Conservation (phyloP, 1,140 invertebrate species). For the Bombus pyrosoma region DNA sequence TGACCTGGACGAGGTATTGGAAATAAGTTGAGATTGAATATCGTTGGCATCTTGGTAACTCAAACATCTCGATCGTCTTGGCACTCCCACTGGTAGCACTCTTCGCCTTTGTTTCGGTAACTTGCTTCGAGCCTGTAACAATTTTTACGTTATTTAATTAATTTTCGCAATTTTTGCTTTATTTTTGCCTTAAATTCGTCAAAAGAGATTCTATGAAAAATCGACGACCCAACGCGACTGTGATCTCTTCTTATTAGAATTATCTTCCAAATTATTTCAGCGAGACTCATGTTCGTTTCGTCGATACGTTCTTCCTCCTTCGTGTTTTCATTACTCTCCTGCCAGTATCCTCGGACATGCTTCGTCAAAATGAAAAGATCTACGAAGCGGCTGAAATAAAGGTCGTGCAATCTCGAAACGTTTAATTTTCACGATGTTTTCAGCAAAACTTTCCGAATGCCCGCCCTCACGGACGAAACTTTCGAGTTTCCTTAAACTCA, state of each 20-base stretch:
- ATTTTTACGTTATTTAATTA: neutral
- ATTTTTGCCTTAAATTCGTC: no score
- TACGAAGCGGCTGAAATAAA: neutral
- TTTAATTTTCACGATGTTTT: conserved; percentile 27
- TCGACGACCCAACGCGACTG: no score
- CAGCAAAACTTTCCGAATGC: conserved; percentile 5
- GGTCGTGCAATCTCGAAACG: neutral
- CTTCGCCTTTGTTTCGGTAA: conserved; percentile 92
- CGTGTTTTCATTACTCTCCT: neutral
- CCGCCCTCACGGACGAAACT: neutral
- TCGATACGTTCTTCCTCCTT: neutral
- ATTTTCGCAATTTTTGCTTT: no score
- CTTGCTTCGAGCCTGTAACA: conserved; percentile 91
- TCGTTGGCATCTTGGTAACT: conserved; percentile 44
- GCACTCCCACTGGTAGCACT: conserved; percentile 92
- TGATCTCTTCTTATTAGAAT: neutral
- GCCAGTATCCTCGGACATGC: neutral
- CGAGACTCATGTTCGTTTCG: neutral
- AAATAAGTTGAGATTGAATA: conserved; percentile 11
- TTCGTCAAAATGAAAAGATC: neutral
- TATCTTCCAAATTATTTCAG: neutral
- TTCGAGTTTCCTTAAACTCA: conserved; percentile 2
- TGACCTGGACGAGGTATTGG: conserved; percentile 77
- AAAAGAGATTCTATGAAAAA: no score
- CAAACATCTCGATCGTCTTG: conserved; percentile 82